Evolutionary conservation across 1,140 invertebrate species (phyloP).

Genomic region (Trichomalopsis sarcophagae): DNA sequence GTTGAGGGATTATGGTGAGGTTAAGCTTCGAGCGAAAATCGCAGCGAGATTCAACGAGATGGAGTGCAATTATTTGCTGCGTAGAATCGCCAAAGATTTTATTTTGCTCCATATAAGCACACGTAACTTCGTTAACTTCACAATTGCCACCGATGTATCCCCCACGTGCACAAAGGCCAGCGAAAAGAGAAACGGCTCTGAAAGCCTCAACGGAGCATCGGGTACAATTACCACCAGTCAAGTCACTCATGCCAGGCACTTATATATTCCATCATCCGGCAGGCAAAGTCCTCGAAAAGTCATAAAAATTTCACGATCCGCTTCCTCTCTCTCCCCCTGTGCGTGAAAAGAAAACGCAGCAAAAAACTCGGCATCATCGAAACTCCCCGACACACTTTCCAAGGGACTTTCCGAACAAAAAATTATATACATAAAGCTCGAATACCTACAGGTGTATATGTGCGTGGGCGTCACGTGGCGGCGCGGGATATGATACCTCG

Average conservation of each 20-base stretch:
- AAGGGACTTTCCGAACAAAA: background rate
- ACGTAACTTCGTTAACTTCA: background rate
- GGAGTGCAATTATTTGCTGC: too few relatives aligned
- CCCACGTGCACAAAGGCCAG: background rate
- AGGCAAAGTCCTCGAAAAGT: background rate
- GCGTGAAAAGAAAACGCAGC: background rate
- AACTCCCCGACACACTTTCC: background rate
- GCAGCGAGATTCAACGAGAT: too few relatives aligned
- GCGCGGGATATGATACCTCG: too few relatives aligned
- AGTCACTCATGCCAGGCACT: background rate
- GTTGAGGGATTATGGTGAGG: too few relatives aligned
- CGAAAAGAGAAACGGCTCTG: background rate
- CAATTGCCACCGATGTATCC: background rate
- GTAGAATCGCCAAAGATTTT: too few relatives aligned
- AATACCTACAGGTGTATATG: too few relatives aligned
- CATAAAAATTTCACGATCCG: background rate
- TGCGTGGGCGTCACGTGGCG: too few relatives aligned
- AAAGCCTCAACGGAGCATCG: background rate
- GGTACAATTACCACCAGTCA: background rate
- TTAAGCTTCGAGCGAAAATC: too few relatives aligned
- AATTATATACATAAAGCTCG: background rate
- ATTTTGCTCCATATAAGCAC: too few relatives aligned
- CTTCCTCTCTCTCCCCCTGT: background rate
- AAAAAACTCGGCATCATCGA: background rate
- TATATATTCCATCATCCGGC: background rate